Conservation (phyloP, 2,888 invertebrate genomes). For the Ceratothoa steindachneri region DNA sequence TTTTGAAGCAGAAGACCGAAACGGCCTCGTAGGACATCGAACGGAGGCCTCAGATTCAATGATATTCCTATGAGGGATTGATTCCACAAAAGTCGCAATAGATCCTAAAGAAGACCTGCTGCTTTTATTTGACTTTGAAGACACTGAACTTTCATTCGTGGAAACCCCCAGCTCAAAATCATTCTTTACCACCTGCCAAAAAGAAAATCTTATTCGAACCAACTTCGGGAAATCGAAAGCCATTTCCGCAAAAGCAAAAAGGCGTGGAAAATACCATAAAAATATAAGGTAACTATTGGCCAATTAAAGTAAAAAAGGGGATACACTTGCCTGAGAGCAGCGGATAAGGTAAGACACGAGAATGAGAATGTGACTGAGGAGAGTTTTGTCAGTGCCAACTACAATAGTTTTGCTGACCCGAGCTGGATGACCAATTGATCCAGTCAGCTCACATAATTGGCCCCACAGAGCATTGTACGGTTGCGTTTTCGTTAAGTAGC, state of each 20-base stretch:
- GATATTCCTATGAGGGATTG: neutral
- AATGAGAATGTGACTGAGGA: slow-evolving; percentile 69
- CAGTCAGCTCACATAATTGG: slow-evolving; percentile 78
- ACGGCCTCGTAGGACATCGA: neutral
- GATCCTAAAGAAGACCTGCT: neutral
- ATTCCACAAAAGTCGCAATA: neutral
- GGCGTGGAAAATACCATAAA: too few relatives aligned
- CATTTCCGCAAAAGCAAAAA: too few relatives aligned
- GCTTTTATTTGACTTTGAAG: neutral
- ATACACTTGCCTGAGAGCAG: slow-evolving; percentile 63
- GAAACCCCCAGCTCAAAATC: neutral
- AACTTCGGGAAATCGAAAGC: too few relatives aligned
- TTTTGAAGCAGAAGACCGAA: neutral
- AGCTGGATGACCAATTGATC: slow-evolving; percentile 74
- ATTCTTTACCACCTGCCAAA: neutral
- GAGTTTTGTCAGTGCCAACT: slow-evolving; percentile 61
- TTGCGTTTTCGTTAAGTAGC: slow-evolving; percentile 59
- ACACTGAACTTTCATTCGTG: neutral
- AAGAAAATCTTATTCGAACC: too few relatives aligned
- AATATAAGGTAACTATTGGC: too few relatives aligned
- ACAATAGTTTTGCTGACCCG: slow-evolving; percentile 73
- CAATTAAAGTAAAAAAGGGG: neutral
- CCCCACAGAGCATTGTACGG: slow-evolving; percentile 88
- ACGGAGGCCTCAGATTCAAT: neutral
- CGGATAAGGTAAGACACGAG: slow-evolving; percentile 83